Base-by-base conservation (phyloP, 2,113 vertebrate genomes). In the Muntiacus muntjak region DNA sequence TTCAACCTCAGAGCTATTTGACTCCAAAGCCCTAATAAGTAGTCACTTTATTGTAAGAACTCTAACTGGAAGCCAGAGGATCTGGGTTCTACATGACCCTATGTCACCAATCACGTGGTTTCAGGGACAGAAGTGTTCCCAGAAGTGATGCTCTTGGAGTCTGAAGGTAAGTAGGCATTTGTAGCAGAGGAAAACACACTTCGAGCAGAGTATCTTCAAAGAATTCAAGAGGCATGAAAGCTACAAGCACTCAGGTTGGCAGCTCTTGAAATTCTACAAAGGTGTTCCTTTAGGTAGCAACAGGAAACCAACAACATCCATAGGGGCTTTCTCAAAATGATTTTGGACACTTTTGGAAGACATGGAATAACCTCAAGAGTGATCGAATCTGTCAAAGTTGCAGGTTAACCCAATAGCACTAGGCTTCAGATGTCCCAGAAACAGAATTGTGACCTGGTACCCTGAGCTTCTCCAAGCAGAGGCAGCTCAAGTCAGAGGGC, bases 131-230 rank as follows among this genome's bases (percentile, higher is more conserved):
- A 25, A 4, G 21, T 11, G 78, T 17, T 76, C 91, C 86, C 36
- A 89, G 87, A 82, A 91, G 30, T 36, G 11, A 30, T 94, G 86
- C 36, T 76, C 95, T 78, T 36, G 57, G 60, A 93, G 23, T 91
- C 92, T 95, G 67, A 96, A 97, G 93, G 82, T 93, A 55, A 95
- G 19, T 26, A 62, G 78, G 76, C 55, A 74, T 91, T 91, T 94
- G 64, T n/a, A 83, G 28, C 45, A 74, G 30, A 88, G 50, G 62
- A 60, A 96, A 95, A 95, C 58, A 55, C 33, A 64, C 26, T 67
- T 60, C 14, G 50, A 92, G 60, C 50, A 74, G 54, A 86, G 50
- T 12, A 19, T 96, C 30, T 93, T 91, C 50, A 91, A 91, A 96
- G 94, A 33, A 40, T 71, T 64, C 26, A 21, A 78, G 52, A 91